Evolutionary conservation across 30 jellyfish, hydroid and myxozoan genomes (phyloP).

Genomic region (Aurelia aurita): DNA sequence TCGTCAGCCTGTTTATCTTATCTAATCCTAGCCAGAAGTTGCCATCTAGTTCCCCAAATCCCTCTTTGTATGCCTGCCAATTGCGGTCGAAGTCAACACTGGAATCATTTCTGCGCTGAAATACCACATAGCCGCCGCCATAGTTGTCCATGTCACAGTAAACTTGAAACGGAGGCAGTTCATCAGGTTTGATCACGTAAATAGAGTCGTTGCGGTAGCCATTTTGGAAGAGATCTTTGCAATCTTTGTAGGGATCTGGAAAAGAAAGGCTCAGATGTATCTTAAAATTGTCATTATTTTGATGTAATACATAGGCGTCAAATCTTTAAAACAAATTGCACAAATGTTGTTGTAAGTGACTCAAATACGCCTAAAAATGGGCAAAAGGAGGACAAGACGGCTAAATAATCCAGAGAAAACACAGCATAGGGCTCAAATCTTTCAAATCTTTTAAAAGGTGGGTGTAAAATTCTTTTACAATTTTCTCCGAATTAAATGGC

Average conservation of each 20-base stretch:
- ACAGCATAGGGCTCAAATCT: too few relatives aligned
- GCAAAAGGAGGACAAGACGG: too few relatives aligned
- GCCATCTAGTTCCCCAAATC: slow-evolving; percentile 31
- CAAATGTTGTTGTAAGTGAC: too few relatives aligned
- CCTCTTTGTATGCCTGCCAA: slow-evolving; percentile 39
- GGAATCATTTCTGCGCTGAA: slow-evolving; percentile 35
- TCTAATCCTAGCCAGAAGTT: slow-evolving; percentile 56
- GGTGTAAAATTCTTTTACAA: too few relatives aligned
- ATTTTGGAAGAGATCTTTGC: slow-evolving; percentile 11
- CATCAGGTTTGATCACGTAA: slow-evolving; percentile 1
- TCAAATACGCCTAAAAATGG: too few relatives aligned
- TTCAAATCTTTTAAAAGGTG: too few relatives aligned
- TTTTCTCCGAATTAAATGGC: too few relatives aligned
- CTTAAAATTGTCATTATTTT: too few relatives aligned
- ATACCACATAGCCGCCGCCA: slow-evolving; percentile 34
- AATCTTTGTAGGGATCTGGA: slow-evolving; percentile 25
- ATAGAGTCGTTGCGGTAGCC: not conserved
- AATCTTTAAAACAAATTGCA: too few relatives aligned
- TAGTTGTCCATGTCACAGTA: slow-evolving; percentile 49
- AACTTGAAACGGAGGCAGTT: slow-evolving; percentile 11
- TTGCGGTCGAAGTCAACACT: slow-evolving; percentile 18
- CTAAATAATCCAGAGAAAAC: too few relatives aligned
- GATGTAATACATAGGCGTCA: too few relatives aligned
- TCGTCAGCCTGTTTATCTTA: slow-evolving; percentile 11
- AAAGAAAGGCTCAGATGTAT: not conserved